These are phyloP conservation scores for Scaptomyza parva DNA, from an alignment of 2,888 invertebrate species.

Conservation along the genomic window DNA sequence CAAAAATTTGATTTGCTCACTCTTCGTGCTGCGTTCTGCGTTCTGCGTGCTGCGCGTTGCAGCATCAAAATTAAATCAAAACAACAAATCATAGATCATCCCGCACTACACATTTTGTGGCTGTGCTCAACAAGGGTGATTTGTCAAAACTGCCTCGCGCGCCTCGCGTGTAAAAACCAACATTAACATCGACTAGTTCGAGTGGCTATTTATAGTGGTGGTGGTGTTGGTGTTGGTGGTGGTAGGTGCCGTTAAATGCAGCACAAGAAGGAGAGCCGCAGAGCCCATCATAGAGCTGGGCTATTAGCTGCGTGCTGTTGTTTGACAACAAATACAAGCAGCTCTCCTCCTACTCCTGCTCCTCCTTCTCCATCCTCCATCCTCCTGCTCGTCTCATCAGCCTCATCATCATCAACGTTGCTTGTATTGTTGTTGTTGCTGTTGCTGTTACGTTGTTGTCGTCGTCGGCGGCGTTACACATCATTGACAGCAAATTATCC, in stretches of 20 bases:
- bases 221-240: too few species aligned
- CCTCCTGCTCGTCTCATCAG: too few species aligned
- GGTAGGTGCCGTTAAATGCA: constrained; percentile 71
- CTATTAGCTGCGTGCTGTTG: constrained; percentile 75
- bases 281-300: constrained; percentile 31
- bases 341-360: too few species aligned
- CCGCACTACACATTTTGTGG: constrained; percentile 28
- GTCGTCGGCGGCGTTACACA: constrained; percentile 79
- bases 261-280: constrained; percentile 11
- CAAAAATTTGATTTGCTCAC: constrained; percentile 76
- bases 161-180: constrained; percentile 1
- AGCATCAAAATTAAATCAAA: constrained; percentile 62
- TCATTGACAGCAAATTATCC: constrained; percentile 84
- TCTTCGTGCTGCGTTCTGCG: too few species aligned
- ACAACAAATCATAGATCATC: constrained; percentile 76
- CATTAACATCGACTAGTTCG: constrained; percentile 65
- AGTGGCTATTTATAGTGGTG: constrained; percentile 58
- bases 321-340: constrained; percentile 79
- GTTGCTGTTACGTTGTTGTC: constrained; percentile 26
- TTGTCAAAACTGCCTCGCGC: constrained; percentile 56
- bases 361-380: constrained; percentile 3
- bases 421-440: constrained; percentile 22
- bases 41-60: too few species aligned
- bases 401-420: constrained; percentile 21
- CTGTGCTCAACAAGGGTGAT: constrained; percentile 29